A percentile compares a stretch with the other conserved stretches of the same genome.
Conservation (phyloP, 2,888 invertebrate species). For the Panzeria rudis region DNA sequence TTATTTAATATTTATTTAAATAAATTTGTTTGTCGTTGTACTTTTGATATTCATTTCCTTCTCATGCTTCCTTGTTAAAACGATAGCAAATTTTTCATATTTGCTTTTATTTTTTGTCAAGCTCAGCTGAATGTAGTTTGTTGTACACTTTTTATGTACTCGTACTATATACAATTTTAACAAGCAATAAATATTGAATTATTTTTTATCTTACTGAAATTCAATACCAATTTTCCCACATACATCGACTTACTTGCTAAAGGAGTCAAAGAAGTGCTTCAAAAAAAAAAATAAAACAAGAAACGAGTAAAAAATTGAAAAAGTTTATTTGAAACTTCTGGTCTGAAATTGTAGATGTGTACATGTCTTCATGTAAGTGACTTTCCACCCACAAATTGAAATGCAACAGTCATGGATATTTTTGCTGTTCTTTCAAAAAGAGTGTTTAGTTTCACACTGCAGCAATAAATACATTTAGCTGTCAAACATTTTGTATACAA, state of each 20-base stretch:
- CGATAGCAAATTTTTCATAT: conserved; percentile 45
- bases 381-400: conserved; percentile 66
- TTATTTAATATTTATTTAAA: conserved; percentile 65
- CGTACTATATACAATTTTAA: conserved; percentile 66
- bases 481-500: conserved; percentile 60
- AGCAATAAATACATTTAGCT: conserved; percentile 68
- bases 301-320: conserved; percentile 55
- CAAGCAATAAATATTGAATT: conserved; percentile 74
- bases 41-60: conserved; percentile 43
- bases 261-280: conserved; percentile 35
- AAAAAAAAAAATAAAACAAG: not conserved
- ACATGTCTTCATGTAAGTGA: conserved; percentile 13
- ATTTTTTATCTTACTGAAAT: conserved; percentile 64
- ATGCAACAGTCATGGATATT: conserved; percentile 67
- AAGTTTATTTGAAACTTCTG: conserved; percentile 63
- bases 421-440: conserved; percentile 60
- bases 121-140: conserved; percentile 49
- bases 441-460: conserved; percentile 71
- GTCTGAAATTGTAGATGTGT: conserved; percentile 45
- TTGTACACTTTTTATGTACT: conserved; percentile 14
- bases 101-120: conserved; percentile 45
- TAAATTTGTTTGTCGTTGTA: conserved; percentile 56
- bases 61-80: conserved; percentile 49
- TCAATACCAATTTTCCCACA: conserved; percentile 71
- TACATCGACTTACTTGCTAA: conserved; percentile 35